These are phyloP conservation scores for Sceloporus tristichus DNA, from an alignment of 2,113 vertebrate genomes.

Conservation along the genomic window DNA sequence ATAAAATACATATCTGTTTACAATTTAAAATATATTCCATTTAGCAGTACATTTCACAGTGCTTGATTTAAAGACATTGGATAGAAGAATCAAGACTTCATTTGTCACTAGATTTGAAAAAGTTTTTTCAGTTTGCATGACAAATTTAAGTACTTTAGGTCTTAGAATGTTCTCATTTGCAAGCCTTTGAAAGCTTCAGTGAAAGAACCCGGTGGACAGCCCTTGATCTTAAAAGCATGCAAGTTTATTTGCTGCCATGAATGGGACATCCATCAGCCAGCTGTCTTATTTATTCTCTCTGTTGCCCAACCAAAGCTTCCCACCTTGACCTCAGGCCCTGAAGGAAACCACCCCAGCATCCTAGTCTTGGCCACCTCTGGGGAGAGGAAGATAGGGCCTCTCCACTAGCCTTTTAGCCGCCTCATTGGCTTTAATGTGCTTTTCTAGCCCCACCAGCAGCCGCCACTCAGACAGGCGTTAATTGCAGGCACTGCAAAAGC, in stretches of 20 bases:
- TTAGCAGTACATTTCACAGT: neutral
- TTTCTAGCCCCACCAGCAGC: conserved; percentile 70
- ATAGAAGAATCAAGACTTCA: neutral
- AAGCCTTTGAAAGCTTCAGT: conserved; percentile 9
- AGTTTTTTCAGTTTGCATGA: neutral
- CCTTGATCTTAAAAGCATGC: neutral
- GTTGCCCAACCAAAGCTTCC: no score
- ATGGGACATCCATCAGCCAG: neutral
- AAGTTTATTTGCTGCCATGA: neutral
- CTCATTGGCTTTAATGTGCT: conserved; percentile 64
- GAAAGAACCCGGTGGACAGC: neutral
- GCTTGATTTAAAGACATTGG: neutral
- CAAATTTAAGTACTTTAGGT: neutral
- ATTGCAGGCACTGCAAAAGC: conserved; percentile 80
- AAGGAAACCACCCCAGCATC: neutral
- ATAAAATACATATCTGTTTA: neutral
- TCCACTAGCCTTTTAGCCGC: conserved; percentile 61
- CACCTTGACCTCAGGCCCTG: neutral
- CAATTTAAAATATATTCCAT: neutral
- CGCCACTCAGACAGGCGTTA: conserved; percentile 78
- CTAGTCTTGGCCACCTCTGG: neutral
- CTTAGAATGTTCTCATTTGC: neutral
- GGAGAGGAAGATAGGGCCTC: conserved; percentile 1
- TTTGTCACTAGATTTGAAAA: neutral
- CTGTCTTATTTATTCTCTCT: neutral